Conservation (phyloP, 1,140 invertebrate genomes). For the Neelides sp. region DNA sequence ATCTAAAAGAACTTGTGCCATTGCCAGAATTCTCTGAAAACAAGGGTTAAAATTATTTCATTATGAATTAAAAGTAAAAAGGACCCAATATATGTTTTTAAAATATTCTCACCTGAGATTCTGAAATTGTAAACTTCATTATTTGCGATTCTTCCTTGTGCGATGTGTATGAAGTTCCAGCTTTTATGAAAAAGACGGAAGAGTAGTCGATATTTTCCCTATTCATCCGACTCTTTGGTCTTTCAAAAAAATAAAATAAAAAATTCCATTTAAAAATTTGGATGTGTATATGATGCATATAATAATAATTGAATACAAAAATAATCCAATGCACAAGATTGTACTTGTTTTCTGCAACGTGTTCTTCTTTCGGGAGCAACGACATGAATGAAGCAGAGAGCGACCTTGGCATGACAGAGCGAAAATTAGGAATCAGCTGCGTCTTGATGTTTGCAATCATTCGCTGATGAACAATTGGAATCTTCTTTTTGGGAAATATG, state of each 20-base stretch:
- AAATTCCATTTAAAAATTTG: background rate
- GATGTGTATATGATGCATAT: background rate
- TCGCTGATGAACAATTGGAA: conserved; percentile 29
- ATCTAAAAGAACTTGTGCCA: conserved; percentile 75
- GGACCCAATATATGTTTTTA: background rate
- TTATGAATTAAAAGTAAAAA: background rate
- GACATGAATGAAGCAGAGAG: conserved; percentile 70
- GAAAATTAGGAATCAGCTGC: conserved; percentile 35
- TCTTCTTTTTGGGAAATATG: conserved; percentile 59
- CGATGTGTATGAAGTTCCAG: conserved; percentile 67
- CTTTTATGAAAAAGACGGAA: conserved; percentile 57
- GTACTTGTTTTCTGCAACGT: no score
- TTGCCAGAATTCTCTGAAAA: conserved; percentile 54
- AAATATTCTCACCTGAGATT: conserved; percentile 22
- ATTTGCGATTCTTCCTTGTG: conserved; percentile 18
- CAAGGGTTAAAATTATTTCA: background rate
- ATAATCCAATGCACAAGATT: no score
- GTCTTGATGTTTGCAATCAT: conserved; percentile 31
- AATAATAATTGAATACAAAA: no score
- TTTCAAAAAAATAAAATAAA: background rate
- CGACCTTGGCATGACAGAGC: conserved; percentile 82
- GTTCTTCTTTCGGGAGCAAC: no score
- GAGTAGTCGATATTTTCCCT: conserved; percentile 24
- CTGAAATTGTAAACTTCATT: conserved; percentile 22
- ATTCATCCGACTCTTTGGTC: no score